A percentile compares a stretch with the other conserved stretches of the same genome.
These are phyloP conservation scores for Platycheirus rosarum DNA, from an alignment of 2,888 invertebrate species.

Conservation along the genomic window DNA sequence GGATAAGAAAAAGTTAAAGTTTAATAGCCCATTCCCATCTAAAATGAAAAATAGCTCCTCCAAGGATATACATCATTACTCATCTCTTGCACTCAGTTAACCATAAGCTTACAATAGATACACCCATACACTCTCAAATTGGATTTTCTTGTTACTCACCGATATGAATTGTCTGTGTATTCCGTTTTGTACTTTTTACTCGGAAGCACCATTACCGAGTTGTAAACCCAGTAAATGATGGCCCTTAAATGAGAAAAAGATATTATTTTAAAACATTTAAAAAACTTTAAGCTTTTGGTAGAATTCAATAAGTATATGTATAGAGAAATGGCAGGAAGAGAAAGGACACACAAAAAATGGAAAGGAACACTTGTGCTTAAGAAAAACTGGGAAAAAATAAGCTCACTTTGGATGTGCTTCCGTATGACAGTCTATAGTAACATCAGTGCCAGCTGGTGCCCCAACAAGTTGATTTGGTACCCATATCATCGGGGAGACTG, in stretches of 20 bases:
- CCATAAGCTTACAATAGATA: neutral
- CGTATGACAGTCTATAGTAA: constrained; percentile 95
- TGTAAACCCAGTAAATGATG: constrained; percentile 96
- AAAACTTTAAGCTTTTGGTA: constrained; percentile 27
- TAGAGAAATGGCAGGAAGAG: constrained; percentile 14
- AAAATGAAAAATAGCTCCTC: constrained; percentile 20
- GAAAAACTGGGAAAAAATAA: constrained; percentile 52
- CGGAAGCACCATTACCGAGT: constrained; percentile 93
- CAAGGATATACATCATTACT: constrained; percentile 8
- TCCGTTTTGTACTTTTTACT: constrained; percentile 94
- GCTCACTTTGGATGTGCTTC: constrained; percentile 91
- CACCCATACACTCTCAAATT: neutral
- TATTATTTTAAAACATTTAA: constrained; percentile 39
- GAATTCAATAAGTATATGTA: constrained; percentile 59
- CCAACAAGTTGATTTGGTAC: constrained; percentile 97
- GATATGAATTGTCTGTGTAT: constrained; percentile 92
- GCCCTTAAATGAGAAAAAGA: constrained; percentile 84
- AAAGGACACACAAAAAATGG: constrained; percentile 8
- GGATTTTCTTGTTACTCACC: constrained; percentile 81
- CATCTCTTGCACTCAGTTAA: constrained; percentile 7
- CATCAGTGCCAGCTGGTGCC: constrained; percentile 94
- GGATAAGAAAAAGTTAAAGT: neutral
- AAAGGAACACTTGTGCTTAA: constrained; percentile 17
- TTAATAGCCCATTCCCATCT: neutral
- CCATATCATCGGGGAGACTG: constrained; percentile 97